phyloP scores from a whole-genome alignment of 2,888 invertebrate genomes.

The Troides oblongomaculatus region DNA sequence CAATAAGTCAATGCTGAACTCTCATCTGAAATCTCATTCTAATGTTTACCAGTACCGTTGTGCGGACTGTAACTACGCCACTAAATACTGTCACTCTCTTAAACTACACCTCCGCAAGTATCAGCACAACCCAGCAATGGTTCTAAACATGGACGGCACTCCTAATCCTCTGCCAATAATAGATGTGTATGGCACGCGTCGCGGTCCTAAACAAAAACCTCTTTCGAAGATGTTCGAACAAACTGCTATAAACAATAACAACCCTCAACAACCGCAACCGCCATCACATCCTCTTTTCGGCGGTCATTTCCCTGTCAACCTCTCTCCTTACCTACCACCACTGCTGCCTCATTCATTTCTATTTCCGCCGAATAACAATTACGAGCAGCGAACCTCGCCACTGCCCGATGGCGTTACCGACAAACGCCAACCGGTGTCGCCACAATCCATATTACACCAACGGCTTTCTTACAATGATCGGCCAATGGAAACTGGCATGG shows the following conservation, averaged over 20 bases:
- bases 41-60: slow-evolving; percentile 96
- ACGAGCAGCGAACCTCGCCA: slow-evolving; percentile 59
- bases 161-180: slow-evolving; percentile 93
- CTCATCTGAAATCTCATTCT: slow-evolving; percentile 97
- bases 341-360: slow-evolving; percentile 71
- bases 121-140: slow-evolving; percentile 93
- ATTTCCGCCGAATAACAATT: slow-evolving; percentile 73
- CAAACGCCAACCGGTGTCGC: slow-evolving; percentile 50
- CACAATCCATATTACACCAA: slow-evolving; percentile 64
- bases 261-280: slow-evolving; percentile 50
- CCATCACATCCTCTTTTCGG: slow-evolving; percentile 67
- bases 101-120: slow-evolving; percentile 97
- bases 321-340: slow-evolving; percentile 68
- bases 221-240: slow-evolving; percentile 65
- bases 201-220: slow-evolving; percentile 88
- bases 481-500: slow-evolving; percentile 40
- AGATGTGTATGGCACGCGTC: slow-evolving; percentile 93
- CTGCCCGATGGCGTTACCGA: slow-evolving; percentile 52
- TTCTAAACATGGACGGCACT: slow-evolving; percentile 92
- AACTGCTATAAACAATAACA: slow-evolving; percentile 51
- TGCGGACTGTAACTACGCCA: slow-evolving; percentile 95
- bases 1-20: slow-evolving; percentile 99
- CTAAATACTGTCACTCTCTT: slow-evolving; percentile 98
- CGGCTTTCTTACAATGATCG: slow-evolving; percentile 60
- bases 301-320: slow-evolving; percentile 67